Base-by-base conservation (phyloP, 2,113 vertebrate genomes). In the Halcyon senegalensis region DNA sequence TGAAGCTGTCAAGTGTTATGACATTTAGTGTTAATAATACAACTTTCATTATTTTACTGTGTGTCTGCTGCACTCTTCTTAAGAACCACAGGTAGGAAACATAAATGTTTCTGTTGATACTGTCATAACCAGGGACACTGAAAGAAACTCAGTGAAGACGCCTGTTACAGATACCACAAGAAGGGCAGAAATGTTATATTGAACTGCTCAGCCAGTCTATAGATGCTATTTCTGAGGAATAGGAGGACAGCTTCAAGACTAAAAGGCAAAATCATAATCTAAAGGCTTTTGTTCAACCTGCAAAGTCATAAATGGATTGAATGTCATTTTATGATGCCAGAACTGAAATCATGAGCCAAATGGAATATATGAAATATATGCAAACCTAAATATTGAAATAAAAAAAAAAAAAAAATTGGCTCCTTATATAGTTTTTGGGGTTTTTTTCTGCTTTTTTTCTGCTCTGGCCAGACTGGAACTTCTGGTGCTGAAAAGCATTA, bases 11-110 rank as follows among this genome's bases (percentile, higher is more conserved):
- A 97, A 94, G 74, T 95, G 77, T 83, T 97, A 83, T 93, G 92
- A 97, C 87, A 97, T 87, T 96, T 95, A 94, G 79, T 93, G 93
- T 63, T 96, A 97, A 96, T 97, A 97, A 97, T 91, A 83, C 81
- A 89, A 90, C 90, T 97, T 96, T 84, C 84, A 92, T 93, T 96
- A 93, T 93, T 91, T 94, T 93, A 33, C 73, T 46, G 16, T 59
- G 21, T 66, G 75, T 95, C 87, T 97, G 31, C 92, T 91, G 89
- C 84, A 85, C 74, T 96, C 90, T 85, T 95, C 43, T 66, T 56
- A 82, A 76, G 86, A 96, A 79, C 70, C 62, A 51, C 39, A 67
- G 68, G 76, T 87, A 95, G 90, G 94, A 96, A 97, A 73, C 67
- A 53, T 66, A 92, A 96, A 94, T 85, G 80, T 79, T 97, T 96